These are phyloP conservation scores for Crocallis elinguaria DNA, from an alignment of 2,888 invertebrate genomes.

Conservation along the genomic window DNA sequence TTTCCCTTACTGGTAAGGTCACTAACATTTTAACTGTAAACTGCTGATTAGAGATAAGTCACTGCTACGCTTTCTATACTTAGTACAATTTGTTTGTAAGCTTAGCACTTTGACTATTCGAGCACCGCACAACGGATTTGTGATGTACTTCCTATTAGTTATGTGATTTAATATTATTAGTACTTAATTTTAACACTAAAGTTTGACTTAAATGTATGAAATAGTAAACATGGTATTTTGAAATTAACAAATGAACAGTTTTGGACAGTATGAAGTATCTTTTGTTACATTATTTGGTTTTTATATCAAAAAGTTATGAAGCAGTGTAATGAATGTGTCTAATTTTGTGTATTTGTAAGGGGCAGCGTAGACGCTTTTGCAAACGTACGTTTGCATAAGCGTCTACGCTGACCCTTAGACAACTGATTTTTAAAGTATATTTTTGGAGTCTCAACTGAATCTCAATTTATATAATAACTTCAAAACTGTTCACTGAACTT, in stretches of 20 bases:
- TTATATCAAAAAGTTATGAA: too few relatives aligned
- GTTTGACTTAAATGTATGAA: not conserved
- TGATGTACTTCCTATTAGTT: conserved; percentile 46
- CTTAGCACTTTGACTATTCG: conserved; percentile 44
- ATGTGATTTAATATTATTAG: conserved; percentile 9
- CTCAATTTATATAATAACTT: conserved; percentile 25
- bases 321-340: too few relatives aligned
- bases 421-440: not conserved
- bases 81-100: conserved; percentile 67
- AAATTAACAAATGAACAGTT: too few relatives aligned
- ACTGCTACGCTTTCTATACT: conserved; percentile 65
- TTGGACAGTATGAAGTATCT: too few relatives aligned
- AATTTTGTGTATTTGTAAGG: too few relatives aligned
- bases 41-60: conserved; percentile 48
- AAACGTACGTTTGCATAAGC: too few relatives aligned
- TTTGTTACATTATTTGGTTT: too few relatives aligned
- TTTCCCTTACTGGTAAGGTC: conserved; percentile 15
- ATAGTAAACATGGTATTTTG: too few relatives aligned
- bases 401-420: not conserved
- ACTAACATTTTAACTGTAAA: conserved; percentile 23
- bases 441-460: conserved; percentile 26
- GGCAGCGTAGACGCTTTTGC: too few relatives aligned
- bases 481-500: not conserved
- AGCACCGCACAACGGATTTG: conserved; percentile 52
- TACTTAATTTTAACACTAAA: not conserved